These are phyloP conservation scores for Lithophane ornitopus DNA, from an alignment of 2,888 invertebrate genomes.

Conservation along the genomic window DNA sequence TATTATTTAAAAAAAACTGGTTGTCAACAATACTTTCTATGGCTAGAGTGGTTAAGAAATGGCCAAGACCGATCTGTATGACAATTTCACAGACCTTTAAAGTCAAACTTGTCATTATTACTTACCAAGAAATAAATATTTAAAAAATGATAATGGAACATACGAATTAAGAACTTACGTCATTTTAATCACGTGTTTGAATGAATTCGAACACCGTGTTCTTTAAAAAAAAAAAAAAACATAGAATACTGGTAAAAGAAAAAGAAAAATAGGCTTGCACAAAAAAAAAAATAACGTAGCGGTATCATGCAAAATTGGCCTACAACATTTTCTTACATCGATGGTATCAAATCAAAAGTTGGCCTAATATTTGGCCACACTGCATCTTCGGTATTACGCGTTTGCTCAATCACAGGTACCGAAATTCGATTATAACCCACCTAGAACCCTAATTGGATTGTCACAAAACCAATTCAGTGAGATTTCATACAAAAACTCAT, in stretches of 20 bases:
- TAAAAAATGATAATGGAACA: background rate
- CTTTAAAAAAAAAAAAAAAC: background rate
- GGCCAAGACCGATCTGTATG: constrained; percentile 17
- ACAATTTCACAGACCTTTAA: background rate
- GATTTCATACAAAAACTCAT: constrained; percentile 29
- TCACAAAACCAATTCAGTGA: constrained; percentile 37
- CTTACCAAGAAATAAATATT: background rate
- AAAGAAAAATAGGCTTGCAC: background rate
- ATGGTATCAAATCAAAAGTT: background rate
- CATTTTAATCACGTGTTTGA: background rate
- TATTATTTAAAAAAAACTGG: constrained; percentile 40
- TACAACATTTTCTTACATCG: background rate
- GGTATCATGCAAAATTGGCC: background rate
- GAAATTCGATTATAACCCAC: constrained; percentile 25
- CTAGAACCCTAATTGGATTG: constrained; percentile 40
- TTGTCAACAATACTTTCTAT: constrained; percentile 47
- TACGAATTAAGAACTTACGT: background rate
- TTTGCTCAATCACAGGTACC: constrained; percentile 1
- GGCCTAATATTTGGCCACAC: background rate
- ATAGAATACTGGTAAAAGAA: no score
- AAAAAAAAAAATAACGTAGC: background rate
- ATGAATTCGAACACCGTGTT: background rate
- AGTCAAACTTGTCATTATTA: background rate
- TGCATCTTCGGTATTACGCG: background rate
- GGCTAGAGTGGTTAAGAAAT: background rate